These are phyloP conservation scores for Corydoras maculifer DNA, from an alignment of 2,113 vertebrate species.

Conservation along the genomic window DNA sequence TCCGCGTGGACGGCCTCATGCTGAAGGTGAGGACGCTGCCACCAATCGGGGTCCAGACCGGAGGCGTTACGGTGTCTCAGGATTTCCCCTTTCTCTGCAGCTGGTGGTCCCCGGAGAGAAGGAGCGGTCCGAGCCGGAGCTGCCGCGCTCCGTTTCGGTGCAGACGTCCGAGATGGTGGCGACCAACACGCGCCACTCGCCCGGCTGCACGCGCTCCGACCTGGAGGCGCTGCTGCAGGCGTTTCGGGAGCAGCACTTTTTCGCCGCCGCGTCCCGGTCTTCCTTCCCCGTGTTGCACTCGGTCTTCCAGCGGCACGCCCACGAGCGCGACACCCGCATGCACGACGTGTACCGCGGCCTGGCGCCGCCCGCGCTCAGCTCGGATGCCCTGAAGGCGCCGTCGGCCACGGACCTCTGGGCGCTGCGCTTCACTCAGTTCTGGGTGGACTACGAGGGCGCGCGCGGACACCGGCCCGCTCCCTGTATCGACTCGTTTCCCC, in stretches of 20 bases:
- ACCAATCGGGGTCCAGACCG: no score
- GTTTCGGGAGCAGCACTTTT: conserved; percentile 87
- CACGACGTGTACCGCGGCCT: conserved; percentile 88
- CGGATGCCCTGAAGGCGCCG: conserved; percentile 76
- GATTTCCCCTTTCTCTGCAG: conserved; percentile 52
- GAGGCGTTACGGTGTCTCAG: no score
- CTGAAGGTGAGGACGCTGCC: conserved; percentile 73
- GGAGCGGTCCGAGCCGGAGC: conserved; percentile 77
- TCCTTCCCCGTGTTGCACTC: conserved; percentile 81
- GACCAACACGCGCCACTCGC: conserved; percentile 84
- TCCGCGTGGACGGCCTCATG: conserved; percentile 93
- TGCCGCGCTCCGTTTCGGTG: conserved; percentile 82
- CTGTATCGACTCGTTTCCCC: conserved; percentile 91
- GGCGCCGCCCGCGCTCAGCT: conserved; percentile 70
- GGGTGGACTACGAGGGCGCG: conserved; percentile 90
- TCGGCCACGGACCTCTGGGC: conserved; percentile 90
- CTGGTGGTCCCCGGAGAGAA: conserved; percentile 83
- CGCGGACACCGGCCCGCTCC: conserved; percentile 81
- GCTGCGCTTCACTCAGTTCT: conserved; percentile 91
- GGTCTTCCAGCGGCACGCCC: conserved; percentile 89
- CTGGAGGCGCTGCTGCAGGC: conserved; percentile 86
- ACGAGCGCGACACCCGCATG: conserved; percentile 89
- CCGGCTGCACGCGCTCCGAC: conserved; percentile 85
- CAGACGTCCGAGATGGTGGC: conserved; percentile 97
- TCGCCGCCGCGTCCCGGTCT: conserved; percentile 70